Evolutionary conservation across 1,140 invertebrate genomes (phyloP), one percentile per base, ranked within the genome.

Genomic region (Bombus fervidus): DNA sequence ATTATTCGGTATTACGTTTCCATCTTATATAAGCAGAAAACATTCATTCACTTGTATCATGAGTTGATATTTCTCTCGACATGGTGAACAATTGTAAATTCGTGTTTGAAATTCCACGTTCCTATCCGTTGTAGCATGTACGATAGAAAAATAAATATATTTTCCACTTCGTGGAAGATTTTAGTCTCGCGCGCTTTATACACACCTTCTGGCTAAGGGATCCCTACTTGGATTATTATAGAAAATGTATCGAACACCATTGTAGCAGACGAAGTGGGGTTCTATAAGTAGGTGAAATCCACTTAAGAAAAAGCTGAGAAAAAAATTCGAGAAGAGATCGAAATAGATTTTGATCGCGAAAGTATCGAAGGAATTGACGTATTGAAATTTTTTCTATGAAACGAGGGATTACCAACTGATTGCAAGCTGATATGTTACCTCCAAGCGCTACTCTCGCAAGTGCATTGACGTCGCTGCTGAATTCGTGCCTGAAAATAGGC

Each of bases 401-500:
- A 64, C 64, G 41, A 8, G 13, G 41, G 39, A n/a, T 25, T 28
- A 25, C 18, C 28, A 39, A 22, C 47, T 53, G 68, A 64, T 53
- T 53, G 69, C 83, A 72, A 82, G 80, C 59, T 28, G 47, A 83
- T 76, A 62, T 47, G 47, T 53, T 71, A 39, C 71, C 13, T 57
- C 31, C 57, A 69, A 83, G 31, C 34, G 72, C 53, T 75, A 9
- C 47, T n/a, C 47, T 53, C 10, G 15, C 28, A 37, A 59, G 72
- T 47, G 57, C n/a, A 69, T 82, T 75, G n/a, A n/a, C 85, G 62
- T 22, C n/a, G 72, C 25, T 53, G 37, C 53, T 76, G 59, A 62
- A 76, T 83, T 86, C 80, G 71, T 64, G 71, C 43, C 43, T 69
- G 79, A 86, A 59, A 86, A 86, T 86, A 75, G 79, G 72, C 59